Conservation (phyloP, 2,113 vertebrate species). For the Oreochromis tanganicae region DNA sequence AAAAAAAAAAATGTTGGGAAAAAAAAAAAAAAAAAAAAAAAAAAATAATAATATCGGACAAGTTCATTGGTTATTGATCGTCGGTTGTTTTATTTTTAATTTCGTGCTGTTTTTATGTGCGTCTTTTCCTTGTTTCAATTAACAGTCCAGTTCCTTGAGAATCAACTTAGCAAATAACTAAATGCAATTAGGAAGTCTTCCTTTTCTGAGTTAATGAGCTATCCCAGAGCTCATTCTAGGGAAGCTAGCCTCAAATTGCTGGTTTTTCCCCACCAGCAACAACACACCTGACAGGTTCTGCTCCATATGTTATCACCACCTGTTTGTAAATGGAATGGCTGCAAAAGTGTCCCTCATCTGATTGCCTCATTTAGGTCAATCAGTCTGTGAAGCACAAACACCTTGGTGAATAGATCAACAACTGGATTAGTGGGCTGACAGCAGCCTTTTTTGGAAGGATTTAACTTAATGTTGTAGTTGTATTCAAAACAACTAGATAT, state of each 20-base stretch:
- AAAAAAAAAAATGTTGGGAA: too few species aligned
- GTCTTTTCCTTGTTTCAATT: neutral
- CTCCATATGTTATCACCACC: neutral
- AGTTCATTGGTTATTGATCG: neutral
- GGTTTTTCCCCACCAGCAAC: neutral
- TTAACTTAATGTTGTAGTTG: neutral
- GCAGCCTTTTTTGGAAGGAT: neutral
- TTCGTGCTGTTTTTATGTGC: accelerated
- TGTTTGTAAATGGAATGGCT: neutral
- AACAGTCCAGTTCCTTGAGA: neutral
- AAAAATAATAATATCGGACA: accelerated
- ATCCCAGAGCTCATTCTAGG: neutral
- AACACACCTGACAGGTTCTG: neutral
- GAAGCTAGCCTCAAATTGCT: neutral
- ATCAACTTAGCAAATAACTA: neutral
- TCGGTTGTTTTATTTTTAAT: neutral
- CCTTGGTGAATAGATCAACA: neutral
- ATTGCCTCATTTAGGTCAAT: neutral
- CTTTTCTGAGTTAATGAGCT: neutral
- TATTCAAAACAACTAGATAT: neutral
- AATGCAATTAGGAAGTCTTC: neutral
- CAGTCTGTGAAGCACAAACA: neutral
- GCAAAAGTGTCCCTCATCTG: neutral
- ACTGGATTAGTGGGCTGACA: neutral
- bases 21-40: accelerated